These are phyloP conservation scores for Helicoverpa zea DNA, from an alignment of 1,140 invertebrate species.

Conservation along the genomic window DNA sequence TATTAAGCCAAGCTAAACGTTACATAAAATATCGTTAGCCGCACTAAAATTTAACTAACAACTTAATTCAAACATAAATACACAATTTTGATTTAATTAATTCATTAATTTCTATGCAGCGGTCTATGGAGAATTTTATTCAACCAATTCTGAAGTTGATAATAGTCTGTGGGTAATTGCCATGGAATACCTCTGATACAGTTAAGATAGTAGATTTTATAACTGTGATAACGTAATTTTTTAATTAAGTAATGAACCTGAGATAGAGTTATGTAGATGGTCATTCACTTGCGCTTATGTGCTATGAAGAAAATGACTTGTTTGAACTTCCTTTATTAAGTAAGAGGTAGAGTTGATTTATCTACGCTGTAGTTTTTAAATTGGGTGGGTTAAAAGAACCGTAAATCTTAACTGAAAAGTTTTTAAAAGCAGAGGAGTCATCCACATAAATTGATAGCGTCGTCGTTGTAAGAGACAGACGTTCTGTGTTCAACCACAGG, in stretches of 20 bases:
- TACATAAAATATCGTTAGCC: background rate
- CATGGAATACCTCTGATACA: constrained; percentile 46
- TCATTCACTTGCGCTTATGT: constrained; percentile 17
- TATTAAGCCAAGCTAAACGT: constrained; percentile 1
- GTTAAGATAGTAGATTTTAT: constrained; percentile 47
- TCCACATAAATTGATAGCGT: constrained; percentile 26
- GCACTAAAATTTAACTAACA: constrained; percentile 27
- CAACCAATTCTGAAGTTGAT: constrained; percentile 13
- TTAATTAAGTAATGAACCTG: constrained; percentile 44
- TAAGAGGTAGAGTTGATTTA: constrained; percentile 1
- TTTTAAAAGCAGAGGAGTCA: constrained; percentile 1
- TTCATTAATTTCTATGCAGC: constrained; percentile 21
- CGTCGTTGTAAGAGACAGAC: constrained; percentile 23
- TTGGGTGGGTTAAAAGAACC: background rate
- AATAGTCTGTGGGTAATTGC: constrained; percentile 43
- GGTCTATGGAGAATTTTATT: constrained; percentile 9
- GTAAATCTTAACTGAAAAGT: background rate
- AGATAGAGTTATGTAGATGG: constrained; percentile 23
- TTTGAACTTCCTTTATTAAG: constrained; percentile 15
- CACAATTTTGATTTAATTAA: constrained; percentile 32
- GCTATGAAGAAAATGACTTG: constrained; percentile 22
- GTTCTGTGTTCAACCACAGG: constrained; percentile 25
- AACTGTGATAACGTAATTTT: constrained; percentile 32
- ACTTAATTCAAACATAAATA: constrained; percentile 40
- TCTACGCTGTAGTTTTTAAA: background rate